These are phyloP conservation scores for Platycheirus rosarum DNA, from an alignment of 2,888 invertebrate species.

Conservation along the genomic window DNA sequence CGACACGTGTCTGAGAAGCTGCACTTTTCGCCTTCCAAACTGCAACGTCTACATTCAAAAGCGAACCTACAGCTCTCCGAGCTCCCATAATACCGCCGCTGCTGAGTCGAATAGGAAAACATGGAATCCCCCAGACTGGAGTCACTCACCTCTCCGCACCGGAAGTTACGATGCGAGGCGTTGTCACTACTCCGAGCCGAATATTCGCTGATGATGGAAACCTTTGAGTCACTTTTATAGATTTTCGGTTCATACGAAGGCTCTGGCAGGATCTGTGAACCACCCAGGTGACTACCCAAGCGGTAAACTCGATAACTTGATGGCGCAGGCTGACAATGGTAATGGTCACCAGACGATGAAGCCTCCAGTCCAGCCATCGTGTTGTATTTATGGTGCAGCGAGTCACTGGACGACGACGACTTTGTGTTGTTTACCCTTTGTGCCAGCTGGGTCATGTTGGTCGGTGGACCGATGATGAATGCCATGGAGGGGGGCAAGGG, in stretches of 20 bases:
- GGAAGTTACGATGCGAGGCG: conserved; percentile 76
- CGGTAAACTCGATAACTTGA: conserved; percentile 77
- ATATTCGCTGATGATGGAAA: conserved; percentile 82
- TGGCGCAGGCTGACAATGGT: conserved; percentile 57
- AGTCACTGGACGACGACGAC: conserved; percentile 83
- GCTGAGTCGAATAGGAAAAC: conserved; percentile 78
- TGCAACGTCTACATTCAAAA: conserved; percentile 82
- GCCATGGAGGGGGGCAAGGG: conserved; percentile 36
- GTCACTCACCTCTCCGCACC: conserved; percentile 79
- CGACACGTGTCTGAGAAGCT: conserved; percentile 82
- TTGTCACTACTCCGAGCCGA: conserved; percentile 82
- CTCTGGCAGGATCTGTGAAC: conserved; percentile 80
- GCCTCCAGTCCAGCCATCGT: conserved; percentile 80
- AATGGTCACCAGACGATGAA: conserved; percentile 76
- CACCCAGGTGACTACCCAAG: conserved; percentile 79
- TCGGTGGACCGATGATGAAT: conserved; percentile 38
- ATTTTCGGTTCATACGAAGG: conserved; percentile 79
- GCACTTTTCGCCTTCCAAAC: conserved; percentile 81
- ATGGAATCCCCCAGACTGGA: conserved; percentile 80
- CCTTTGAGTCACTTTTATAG: conserved; percentile 82
- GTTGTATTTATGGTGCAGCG: conserved; percentile 81
- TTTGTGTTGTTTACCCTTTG: conserved; percentile 78
- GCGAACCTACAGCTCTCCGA: conserved; percentile 82
- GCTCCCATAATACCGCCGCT: conserved; percentile 81
- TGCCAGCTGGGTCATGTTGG: conserved; percentile 28